Evolutionary conservation across 2,797 vertebrate genomes (phyloP).

Genomic region (Periophthalmus magnuspinnatus): DNA sequence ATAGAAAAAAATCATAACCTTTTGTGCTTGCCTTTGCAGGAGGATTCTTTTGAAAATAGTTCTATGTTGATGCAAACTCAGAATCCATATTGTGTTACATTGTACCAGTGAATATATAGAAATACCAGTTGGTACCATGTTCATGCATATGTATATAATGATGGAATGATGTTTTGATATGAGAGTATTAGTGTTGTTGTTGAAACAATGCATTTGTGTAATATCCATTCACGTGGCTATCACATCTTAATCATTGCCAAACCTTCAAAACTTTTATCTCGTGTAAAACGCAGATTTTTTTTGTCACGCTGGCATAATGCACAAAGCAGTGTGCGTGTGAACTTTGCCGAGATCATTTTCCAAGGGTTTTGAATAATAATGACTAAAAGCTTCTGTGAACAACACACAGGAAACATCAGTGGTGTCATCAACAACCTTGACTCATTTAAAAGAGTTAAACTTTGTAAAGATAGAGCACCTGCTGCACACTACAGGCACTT

Average conservation of each 20-base stretch:
- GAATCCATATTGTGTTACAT: background rate
- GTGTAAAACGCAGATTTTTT: no score
- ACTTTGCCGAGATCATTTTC: background rate
- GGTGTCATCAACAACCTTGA: conserved; percentile 11
- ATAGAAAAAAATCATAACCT: conserved; percentile 8
- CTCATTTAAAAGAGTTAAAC: conserved; percentile 20
- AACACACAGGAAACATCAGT: conserved; percentile 2
- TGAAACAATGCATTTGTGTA: no score
- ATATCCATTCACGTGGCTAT: no score
- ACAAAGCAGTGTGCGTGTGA: background rate
- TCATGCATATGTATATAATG: no score
- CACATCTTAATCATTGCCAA: no score
- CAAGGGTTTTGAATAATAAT: background rate
- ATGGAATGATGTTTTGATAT: no score
- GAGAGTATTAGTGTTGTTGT: no score
- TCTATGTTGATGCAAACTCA: background rate
- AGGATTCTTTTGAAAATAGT: background rate
- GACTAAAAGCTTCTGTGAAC: conserved; percentile 5
- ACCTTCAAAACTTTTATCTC: no score
- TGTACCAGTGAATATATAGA: background rate
- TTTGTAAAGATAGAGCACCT: conserved; percentile 33
- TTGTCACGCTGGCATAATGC: background rate
- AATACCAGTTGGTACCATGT: no score
- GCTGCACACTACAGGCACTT: conserved; percentile 38
- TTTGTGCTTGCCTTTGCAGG: background rate